Base-by-base conservation (phyloP, 35 echinoderm and acorn worm genomes). In the Acanthaster planci region DNA sequence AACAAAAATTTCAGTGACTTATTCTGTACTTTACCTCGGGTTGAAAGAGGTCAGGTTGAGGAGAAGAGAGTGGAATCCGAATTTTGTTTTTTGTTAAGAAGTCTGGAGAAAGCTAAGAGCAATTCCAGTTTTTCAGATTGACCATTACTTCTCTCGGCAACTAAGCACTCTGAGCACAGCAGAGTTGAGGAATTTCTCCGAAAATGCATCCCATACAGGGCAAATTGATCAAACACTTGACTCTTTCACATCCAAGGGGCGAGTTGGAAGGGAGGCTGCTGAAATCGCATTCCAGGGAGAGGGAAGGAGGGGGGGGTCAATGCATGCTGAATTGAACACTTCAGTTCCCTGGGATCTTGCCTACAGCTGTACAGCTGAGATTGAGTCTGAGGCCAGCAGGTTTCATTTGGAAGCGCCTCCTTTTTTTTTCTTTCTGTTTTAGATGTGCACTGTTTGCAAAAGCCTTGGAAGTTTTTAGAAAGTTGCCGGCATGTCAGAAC, bases 191-290 rank as follows among this genome's bases (percentile, higher is more conserved):
- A 72, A 72, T 72, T n/a, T 72, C 64, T 27, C 64, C 30, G 64
- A 72, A 72, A 72, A 72, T 72, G 64, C 64, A 72, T 72, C 26
- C 9, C 10, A 12, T 47, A 72, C 26, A 72, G 30, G 64, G 64
- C 64, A 72, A 72, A 72, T 72, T 72, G 64, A 72, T 26, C 23
- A 36, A 72, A 72, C 64, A 72, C 64, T 72, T 29, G 23, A 72
- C 19, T 1, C 34, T 68, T 5, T 31, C 64, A 72, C 34, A 14
- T 72, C 26, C 26, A 14, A n/a, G 23, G 30, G 64, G 26, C 64
- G 7, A 26, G 30, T 26, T 31, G 26, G 64, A 31, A 26, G 27
- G 56, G 3, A 26, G 19, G 56, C 23, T 34, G 34, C 23, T 72
- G 64, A 26, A 29, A 34, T 14, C 14, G 64, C 15, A 72, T 72